Evolutionary conservation across 2,888 invertebrate species (phyloP).

Genomic region (Melanotus villosus): DNA sequence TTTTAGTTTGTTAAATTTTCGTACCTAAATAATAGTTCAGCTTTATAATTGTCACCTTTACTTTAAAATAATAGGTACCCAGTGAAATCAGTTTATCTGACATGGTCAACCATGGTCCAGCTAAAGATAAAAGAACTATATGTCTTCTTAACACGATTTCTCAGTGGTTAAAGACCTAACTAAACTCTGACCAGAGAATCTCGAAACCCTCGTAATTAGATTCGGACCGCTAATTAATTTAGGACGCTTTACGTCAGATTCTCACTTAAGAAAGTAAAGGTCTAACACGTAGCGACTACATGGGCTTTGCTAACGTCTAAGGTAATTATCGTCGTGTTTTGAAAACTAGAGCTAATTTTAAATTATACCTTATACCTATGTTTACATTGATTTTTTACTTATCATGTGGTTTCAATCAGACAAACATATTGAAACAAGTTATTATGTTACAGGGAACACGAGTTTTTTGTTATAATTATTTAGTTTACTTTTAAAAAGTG

Average conservation of each 20-base stretch:
- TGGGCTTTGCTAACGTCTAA: constrained; percentile 11
- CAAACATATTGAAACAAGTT: background rate
- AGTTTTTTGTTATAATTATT: too few relatives aligned
- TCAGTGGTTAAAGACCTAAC: background rate
- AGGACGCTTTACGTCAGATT: constrained; percentile 37
- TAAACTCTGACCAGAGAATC: constrained; percentile 37
- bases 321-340: background rate
- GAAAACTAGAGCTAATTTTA: background rate
- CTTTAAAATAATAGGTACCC: too few relatives aligned
- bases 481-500: too few relatives aligned
- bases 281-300: constrained; percentile 12
- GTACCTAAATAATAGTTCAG: too few relatives aligned
- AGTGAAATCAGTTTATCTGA: too few relatives aligned
- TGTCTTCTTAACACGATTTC: too few relatives aligned
- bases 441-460: too few relatives aligned
- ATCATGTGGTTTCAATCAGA: background rate
- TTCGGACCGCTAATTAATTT: constrained; percentile 37
- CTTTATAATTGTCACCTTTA: too few relatives aligned
- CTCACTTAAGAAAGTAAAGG: constrained; percentile 24
- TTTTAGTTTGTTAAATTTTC: too few relatives aligned
- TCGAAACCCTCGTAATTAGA: constrained; percentile 35
- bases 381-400: background rate
- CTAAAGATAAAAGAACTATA: too few relatives aligned
- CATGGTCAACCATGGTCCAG: too few relatives aligned
- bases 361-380: too few relatives aligned